A percentile compares a stretch with the other conserved stretches of the same genome.
These are phyloP conservation scores for Drosophila meridiana DNA, from an alignment of 2,888 invertebrate species.

Conservation along the genomic window DNA sequence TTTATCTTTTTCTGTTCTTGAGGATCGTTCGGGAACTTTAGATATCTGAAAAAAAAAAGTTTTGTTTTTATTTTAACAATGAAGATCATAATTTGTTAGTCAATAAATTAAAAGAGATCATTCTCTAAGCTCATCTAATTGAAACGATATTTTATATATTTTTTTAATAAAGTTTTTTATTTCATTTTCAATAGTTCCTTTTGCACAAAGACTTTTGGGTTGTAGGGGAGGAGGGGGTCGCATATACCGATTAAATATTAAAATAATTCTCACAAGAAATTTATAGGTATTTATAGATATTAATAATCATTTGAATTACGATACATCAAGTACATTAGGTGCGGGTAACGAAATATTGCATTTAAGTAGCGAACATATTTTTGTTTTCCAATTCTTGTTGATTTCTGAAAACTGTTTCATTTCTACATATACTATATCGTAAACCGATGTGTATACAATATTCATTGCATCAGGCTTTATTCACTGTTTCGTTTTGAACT, in stretches of 20 bases:
- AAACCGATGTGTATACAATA: constrained; percentile 25
- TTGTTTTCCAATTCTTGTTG: neutral
- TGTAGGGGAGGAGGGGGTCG: constrained; percentile 11
- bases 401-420: constrained; percentile 24
- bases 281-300: constrained; percentile 36
- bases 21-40: neutral
- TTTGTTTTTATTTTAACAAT: neutral
- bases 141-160: neutral
- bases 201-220: constrained; percentile 23
- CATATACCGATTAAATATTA: constrained; percentile 49
- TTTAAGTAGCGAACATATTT: constrained; percentile 15
- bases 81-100: neutral
- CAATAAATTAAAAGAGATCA: no score
- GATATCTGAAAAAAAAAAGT: neutral
- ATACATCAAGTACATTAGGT: constrained; percentile 45
- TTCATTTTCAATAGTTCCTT: constrained; percentile 44
- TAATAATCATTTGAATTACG: constrained; percentile 50
- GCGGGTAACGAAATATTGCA: constrained; percentile 27
- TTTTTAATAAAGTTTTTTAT: constrained; percentile 44
- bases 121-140: neutral
- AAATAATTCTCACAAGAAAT: constrained; percentile 57
- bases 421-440: constrained; percentile 4
- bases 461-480: constrained; percentile 45
- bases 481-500: constrained; percentile 51
- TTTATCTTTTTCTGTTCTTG: neutral